Evolutionary conservation across 92 coral and sea anemone genomes (phyloP), one percentile per base, ranked within the genome.

Genomic region (Zoanthus sociatus): DNA sequence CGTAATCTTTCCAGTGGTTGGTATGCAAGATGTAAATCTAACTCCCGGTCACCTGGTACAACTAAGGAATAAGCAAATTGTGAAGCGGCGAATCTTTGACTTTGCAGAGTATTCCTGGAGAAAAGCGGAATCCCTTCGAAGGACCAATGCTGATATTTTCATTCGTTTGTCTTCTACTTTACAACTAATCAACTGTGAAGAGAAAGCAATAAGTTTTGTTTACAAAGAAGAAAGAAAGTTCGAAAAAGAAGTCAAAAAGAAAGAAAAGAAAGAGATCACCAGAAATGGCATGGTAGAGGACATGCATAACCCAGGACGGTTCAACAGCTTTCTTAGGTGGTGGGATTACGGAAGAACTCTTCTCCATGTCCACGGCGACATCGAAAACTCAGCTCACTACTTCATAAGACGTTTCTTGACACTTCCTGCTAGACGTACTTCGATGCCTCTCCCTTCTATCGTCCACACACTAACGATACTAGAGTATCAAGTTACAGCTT

Each of bases 401-500:
- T 89, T 82, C 32, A 83, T 90, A 5, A 86, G 92, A 76, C 91
- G 94, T 79, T 96, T 96, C 82, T 82, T 96, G 26, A 85, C 76
- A 15, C 84, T 89, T 16, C 81, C 96, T 46, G 98, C 98, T 2
- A 84, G 84, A 60, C 82, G 92, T 10, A 64, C 33, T 17, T 69
- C 87, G 10, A 77, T 91, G 91, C 87, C 89, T 13, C 87, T 88
- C 63, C 96, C 96, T 37, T 92, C 94, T 31, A 84, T 89, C 21
- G 92, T 93, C 68, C 89, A 92, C 84, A 92, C 96, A 21, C 89
- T 92, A 42, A 87, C 92, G 94, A 84, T 89, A 67, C 71, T 94
- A 55, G 96, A 94, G 72, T 88, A 92, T 69, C 94, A 94, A 56
- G 53, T 92, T 71, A 92, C 92, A 3, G 91, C 96, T 2, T 94